Base-by-base conservation (phyloP, 2,888 invertebrate genomes). In the Caenorhabditis zanzibari region DNA sequence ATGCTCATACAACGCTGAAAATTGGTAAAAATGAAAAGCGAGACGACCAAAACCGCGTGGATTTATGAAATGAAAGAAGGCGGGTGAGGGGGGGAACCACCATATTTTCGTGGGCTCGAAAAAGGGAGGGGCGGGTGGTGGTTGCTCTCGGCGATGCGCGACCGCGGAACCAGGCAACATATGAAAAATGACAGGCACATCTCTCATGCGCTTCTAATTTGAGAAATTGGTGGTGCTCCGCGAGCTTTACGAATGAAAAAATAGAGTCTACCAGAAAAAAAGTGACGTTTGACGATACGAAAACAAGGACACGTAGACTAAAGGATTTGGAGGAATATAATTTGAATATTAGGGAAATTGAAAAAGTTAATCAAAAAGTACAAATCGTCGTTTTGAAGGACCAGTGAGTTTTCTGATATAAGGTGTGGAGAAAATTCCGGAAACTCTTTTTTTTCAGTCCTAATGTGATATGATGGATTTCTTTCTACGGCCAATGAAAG, bases 1-100 rank as follows among this genome's bases (percentile, higher is more conserved):
- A 82, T 49, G 66, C 72, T 72, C 82, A 72, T 66, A 38, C 71
- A 71, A 38, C 58, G 63, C 71, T 79, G 56, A 24, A 71, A 59
- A 35, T 38, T 19, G 19, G 19, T 7, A 19, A 35, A 19, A 19
- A 2, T 12, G 35, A 59, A 26, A 61, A 35, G 38, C 3, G 44
- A 24, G 35, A 19, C 26, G 58, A 38, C 52, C 44, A n/a, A 22
- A 5, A 19, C n/a, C 19, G 56, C 6, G 56, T 14, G 28, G 19
- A 47, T 47, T 47, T 64, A 38, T 32, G 61, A 64, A 61, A 28
- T 47, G 61, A 26, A 38, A 59, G 44, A 44, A 19, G 12, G 32
- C 6, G 16, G 61, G 24, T 22, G 59, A 22, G 7, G 16, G 61
- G 24, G 38, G 59, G 38, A 32, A 32, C 38, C 38, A 38, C 38